These are phyloP conservation scores for Carterocephalus palaemon DNA, from an alignment of 2,888 invertebrate genomes.

Conservation along the genomic window DNA sequence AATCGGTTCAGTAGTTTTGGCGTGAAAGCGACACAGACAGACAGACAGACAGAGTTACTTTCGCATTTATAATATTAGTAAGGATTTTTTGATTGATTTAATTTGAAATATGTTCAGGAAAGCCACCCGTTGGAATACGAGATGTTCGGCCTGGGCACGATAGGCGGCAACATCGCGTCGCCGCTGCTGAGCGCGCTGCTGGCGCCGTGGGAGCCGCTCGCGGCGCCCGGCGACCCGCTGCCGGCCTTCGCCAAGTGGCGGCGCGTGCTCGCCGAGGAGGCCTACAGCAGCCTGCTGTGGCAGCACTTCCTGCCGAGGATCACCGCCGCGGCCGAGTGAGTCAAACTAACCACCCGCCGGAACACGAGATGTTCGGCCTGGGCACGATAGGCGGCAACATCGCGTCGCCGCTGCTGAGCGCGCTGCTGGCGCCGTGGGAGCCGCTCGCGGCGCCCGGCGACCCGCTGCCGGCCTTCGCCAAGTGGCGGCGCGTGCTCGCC, in stretches of 20 bases:
- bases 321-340: slow-evolving; percentile 84
- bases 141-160: slow-evolving; percentile 88
- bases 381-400: slow-evolving; percentile 90
- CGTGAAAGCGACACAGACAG: too few relatives aligned
- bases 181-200: slow-evolving; percentile 89
- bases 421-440: slow-evolving; percentile 87
- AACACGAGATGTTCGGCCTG: slow-evolving; percentile 91
- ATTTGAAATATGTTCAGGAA: slow-evolving; percentile 45
- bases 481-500: slow-evolving; percentile 84
- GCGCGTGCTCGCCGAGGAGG: slow-evolving; percentile 81
- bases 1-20: too few relatives aligned
- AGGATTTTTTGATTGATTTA: too few relatives aligned
- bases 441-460: slow-evolving; percentile 84
- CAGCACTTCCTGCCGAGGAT: slow-evolving; percentile 93
- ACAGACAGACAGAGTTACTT: too few relatives aligned
- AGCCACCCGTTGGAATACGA: slow-evolving; percentile 82
- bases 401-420: slow-evolving; percentile 89
- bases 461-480: slow-evolving; percentile 81
- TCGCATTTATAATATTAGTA: too few relatives aligned
- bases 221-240: slow-evolving; percentile 81
- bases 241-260: slow-evolving; percentile 85
- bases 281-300: slow-evolving; percentile 92
- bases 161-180: slow-evolving; percentile 91
- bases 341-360: slow-evolving; percentile 59
- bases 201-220: slow-evolving; percentile 88